Evolutionary conservation across 1,140 invertebrate genomes (phyloP).

Genomic region (Pogonomyrmex californicus): DNA sequence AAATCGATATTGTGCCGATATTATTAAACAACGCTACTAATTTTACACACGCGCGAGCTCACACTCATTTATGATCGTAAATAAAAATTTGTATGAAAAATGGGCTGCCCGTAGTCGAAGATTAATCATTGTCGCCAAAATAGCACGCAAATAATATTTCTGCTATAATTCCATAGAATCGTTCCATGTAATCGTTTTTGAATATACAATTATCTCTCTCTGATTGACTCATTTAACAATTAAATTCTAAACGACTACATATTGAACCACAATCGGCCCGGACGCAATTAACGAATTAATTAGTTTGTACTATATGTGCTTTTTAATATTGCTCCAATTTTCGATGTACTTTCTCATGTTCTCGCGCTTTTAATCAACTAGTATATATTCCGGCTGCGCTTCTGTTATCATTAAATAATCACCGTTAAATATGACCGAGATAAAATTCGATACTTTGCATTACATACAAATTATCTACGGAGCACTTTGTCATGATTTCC

Average conservation of each 20-base stretch:
- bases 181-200: constrained; percentile 17
- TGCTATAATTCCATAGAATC: constrained; percentile 5
- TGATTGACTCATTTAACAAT: constrained; percentile 50
- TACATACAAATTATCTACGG: constrained; percentile 58
- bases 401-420: constrained; percentile 36
- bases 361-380: constrained; percentile 41
- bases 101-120: background rate
- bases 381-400: background rate
- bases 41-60: background rate
- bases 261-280: constrained; percentile 24
- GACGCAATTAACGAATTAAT: constrained; percentile 55
- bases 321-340: constrained; percentile 45
- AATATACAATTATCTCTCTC: constrained; percentile 47
- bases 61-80: background rate
- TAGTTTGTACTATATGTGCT: constrained; percentile 21
- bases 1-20: background rate
- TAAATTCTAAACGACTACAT: constrained; percentile 55
- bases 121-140: background rate
- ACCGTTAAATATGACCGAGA: background rate
- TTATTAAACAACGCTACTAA: background rate
- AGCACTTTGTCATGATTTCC: constrained; percentile 11
- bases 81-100: background rate
- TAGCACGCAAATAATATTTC: constrained; percentile 13
- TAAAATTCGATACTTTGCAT: constrained; percentile 34
- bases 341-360: background rate